Base-by-base conservation (phyloP, 64 coral and sea anemone species). In the Trachythela sp. region DNA sequence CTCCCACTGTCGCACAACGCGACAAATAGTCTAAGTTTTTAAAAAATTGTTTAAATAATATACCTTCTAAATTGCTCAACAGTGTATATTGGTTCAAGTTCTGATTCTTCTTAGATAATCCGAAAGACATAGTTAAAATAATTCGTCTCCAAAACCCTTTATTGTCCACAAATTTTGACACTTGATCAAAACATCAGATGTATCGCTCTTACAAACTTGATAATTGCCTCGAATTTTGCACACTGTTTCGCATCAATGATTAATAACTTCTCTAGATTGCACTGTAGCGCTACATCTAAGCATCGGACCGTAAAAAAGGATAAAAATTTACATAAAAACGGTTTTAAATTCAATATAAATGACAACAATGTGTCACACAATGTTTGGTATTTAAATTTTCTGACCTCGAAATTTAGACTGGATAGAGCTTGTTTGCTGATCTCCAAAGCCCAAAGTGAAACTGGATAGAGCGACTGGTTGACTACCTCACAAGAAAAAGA, bases 61-160 rank as follows among this genome's bases (percentile, higher is more conserved):
- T 37, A 80, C 75, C 75, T 80, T 80, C 75, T 35, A 80, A 39
- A 36, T 80, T 80, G 37, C 75, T 80, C 31, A 80, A 30, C 75
- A 80, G 35, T 39, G 75, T 37, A 36, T 35, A 80, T 39, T 80
- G 75, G 33, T 80, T 35, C 10, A 80, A 22, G 30, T 80, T 80
- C 75, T 80, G 75, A 30, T 80, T 80, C 75, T 80, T 80, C 30
- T 39, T 80, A 34, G 75, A 80, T 5, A 80, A 30, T 17, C 26
- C 75, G 35, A 80, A 80, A 30, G 75, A 80, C 75, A 80, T 80
- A 8, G 13, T 35, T 20, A 13, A 22, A 80, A 80, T 36, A 13
- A 2, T 68, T 6, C 20, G 5, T 14, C 15, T 31, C 20, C 18
- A n/a, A n/a, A n/a, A n/a, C n/a, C n/a, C n/a, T n/a, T n/a, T n/a